These are phyloP conservation scores for Pogoniulus pusillus DNA, from an alignment of 2,797 vertebrate species.

Conservation along the genomic window DNA sequence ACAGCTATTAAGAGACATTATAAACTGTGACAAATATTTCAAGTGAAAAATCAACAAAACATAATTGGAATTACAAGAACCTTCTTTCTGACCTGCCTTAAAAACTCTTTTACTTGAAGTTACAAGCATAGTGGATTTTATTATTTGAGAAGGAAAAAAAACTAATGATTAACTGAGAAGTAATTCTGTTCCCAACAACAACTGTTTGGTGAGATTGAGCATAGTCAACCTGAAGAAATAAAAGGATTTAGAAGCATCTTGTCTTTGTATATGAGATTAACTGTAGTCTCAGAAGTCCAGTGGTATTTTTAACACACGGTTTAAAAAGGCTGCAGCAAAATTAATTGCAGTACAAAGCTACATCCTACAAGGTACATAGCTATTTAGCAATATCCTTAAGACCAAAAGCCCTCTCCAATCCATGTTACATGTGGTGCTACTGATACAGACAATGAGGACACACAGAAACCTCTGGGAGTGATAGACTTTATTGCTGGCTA, in stretches of 20 bases:
- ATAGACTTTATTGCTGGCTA: neutral
- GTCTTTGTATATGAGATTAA: neutral
- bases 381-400: neutral
- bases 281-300: neutral
- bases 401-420: neutral
- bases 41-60: neutral
- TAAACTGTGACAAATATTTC: neutral
- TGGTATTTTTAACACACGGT: rapidly evolving
- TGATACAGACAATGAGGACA: neutral
- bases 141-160: neutral
- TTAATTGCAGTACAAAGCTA: neutral
- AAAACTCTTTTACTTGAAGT: neutral
- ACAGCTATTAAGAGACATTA: neutral
- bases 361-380: rapidly evolving
- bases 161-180: neutral
- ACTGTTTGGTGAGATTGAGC: neutral
- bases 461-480: neutral
- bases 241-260: neutral
- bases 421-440: rapidly evolving
- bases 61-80: neutral
- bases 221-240: rapidly evolving
- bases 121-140: neutral
- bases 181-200: neutral
- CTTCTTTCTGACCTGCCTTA: neutral
- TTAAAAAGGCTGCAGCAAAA: neutral